phyloP scores from a whole-genome alignment of 2,888 invertebrate genomes.

The Malthinus flaveolus region DNA sequence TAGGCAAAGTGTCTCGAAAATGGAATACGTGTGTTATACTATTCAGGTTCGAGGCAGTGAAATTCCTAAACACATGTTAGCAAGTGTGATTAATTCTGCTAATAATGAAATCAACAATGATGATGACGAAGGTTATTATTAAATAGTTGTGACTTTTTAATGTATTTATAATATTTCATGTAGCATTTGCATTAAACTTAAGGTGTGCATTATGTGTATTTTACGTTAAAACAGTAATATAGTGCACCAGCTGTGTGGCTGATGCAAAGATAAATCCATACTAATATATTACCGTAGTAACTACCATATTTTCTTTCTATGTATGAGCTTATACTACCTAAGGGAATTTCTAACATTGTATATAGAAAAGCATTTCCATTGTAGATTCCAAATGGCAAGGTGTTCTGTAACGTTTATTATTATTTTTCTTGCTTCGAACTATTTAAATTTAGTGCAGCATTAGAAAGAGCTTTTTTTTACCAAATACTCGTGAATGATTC shows the following conservation, averaged over 20 bases:
- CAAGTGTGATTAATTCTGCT: constrained; percentile 55
- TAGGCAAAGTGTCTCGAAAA: constrained; percentile 77
- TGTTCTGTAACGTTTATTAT: constrained; percentile 2
- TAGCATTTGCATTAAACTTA: not conserved
- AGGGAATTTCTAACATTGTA: constrained; percentile 10
- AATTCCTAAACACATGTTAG: constrained; percentile 71
- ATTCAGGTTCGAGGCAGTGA: constrained; percentile 80
- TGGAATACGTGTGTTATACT: constrained; percentile 82
- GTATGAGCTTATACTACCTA: not conserved
- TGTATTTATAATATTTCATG: not conserved
- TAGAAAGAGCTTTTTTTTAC: constrained; percentile 5
- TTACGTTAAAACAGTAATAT: not conserved
- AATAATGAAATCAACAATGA: constrained; percentile 42
- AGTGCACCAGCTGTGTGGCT: not conserved
- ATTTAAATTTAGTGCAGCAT: not conserved
- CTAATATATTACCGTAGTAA: constrained; percentile 1
- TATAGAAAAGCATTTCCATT: not conserved
- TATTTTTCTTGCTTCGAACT: not conserved
- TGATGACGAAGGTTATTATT: constrained; percentile 50
- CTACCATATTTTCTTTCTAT: constrained; percentile 3
- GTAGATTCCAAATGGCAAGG: constrained; percentile 12
- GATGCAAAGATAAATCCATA: constrained; percentile 10
- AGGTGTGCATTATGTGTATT: too few species aligned
- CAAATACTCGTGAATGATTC: constrained; percentile 15
- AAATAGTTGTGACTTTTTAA: not conserved